Percentiles rank a stretch among this genome's conserved stretches.
phyloP scores from a whole-genome alignment of 2,797 vertebrate species.

The Arremon aurantiirostris region DNA sequence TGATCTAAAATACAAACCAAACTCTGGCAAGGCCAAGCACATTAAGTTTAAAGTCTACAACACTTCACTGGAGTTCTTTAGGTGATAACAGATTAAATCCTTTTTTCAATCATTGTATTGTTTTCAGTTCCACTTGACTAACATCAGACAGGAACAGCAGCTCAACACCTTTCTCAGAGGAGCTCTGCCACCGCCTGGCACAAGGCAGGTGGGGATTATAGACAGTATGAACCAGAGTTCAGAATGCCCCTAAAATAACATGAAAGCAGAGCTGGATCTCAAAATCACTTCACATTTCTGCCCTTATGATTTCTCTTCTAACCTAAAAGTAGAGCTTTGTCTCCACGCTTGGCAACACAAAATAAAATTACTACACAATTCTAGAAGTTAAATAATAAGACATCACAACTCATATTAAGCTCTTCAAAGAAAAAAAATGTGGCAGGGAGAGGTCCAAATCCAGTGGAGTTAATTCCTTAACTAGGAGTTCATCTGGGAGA shows the following conservation, averaged over 20 bases:
- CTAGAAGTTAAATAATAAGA: background rate
- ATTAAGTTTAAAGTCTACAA: background rate
- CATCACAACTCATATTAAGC: background rate
- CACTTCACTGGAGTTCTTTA: background rate
- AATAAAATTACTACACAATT: background rate
- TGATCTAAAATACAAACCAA: background rate
- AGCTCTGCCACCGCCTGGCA: background rate
- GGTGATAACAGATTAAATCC: background rate
- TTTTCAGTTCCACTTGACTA: background rate
- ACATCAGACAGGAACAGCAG: background rate
- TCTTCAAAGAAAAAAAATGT: background rate
- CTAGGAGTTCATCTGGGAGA: background rate
- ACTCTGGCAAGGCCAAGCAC: background rate
- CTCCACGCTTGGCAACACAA: background rate
- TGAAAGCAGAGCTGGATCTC: background rate
- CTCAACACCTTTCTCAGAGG: background rate
- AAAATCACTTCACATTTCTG: background rate
- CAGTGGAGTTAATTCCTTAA: background rate
- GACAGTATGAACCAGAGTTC: background rate
- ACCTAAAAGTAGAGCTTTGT: background rate
- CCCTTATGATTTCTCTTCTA: background rate
- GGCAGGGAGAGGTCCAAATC: rapidly evolving
- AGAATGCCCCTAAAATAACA: background rate
- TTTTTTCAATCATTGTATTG: background rate
- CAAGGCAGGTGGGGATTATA: background rate